Evolutionary conservation across 2,888 invertebrate species (phyloP).

Genomic region (Stenotaenia linearis): DNA sequence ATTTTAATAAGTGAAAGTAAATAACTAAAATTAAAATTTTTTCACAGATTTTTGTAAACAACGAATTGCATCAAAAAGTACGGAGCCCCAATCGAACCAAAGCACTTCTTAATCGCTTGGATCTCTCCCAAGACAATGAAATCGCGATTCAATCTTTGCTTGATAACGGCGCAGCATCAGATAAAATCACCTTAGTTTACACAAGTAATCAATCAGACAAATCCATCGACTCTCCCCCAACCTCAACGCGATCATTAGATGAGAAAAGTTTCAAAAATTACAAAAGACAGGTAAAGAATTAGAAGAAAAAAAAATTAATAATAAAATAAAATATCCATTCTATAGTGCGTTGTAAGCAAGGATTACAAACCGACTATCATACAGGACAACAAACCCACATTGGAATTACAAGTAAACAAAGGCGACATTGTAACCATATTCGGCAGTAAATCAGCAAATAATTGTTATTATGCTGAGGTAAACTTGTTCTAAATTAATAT

Average conservation of each 20-base stretch:
- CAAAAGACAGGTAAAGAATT: neutral
- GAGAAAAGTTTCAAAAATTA: conserved; percentile 7
- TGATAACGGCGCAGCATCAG: neutral
- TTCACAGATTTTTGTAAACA: conserved; percentile 42
- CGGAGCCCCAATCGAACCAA: conserved; percentile 40
- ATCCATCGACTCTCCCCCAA: neutral
- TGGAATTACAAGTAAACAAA: neutral
- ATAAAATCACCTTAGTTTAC: neutral
- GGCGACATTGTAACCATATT: conserved; percentile 27
- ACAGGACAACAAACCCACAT: conserved; percentile 3
- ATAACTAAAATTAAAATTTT: conserved; percentile 40
- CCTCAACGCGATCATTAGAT: neutral
- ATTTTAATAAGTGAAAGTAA: neutral
- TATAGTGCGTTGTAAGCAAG: conserved; percentile 17
- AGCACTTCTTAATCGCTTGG: conserved; percentile 41
- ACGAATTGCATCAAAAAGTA: conserved; percentile 39
- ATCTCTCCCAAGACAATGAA: conserved; percentile 39
- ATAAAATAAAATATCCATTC: neutral
- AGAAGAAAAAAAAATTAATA: neutral
- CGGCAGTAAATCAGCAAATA: neutral
- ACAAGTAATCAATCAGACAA: neutral
- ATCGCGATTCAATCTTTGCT: conserved; percentile 28
- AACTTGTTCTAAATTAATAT: neutral
- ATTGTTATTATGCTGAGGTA: conserved; percentile 29
- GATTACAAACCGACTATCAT: neutral